Evolutionary conservation across 2,797 vertebrate species (phyloP), one percentile per base, ranked within the genome.

Genomic region (Orientallactaga sibirica): DNA sequence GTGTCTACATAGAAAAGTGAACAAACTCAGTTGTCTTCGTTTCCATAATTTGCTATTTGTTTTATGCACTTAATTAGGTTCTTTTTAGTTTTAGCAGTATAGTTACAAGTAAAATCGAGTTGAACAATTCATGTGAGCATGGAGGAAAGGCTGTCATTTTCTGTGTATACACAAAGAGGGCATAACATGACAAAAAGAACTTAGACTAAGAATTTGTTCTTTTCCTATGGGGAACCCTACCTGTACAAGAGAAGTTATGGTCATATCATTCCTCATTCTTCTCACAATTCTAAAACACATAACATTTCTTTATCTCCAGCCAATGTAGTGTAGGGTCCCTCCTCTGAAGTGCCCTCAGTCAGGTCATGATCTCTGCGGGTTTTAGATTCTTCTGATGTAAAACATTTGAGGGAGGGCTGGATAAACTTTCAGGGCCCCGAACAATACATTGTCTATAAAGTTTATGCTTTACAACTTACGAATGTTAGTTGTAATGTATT

Each of bases 1-100:
- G 85, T 20, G 75, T 85, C 83, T 90, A 7, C 76, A 37, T n/a
- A 74, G 67, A 92, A 96, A 95, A 95, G 71, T 25, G 82, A 78
- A 93, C 94, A 93, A 95, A 85, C 84, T 52, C 66, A 70, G 83
- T 82, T 93, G 88, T 79, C 70, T 92, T 94, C 67, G 89, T 43
- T 94, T 96, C 71, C 81, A 81, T 55, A 79, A 11, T 24, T 95
- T 91, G 62, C 27, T 86, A 18, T 61, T 86, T 52, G 91, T n/a
- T 61, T 82, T 91, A 93, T 76, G 22, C 16, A 95, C 58, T 48
- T 87, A 89, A 94, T 88, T 93, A 88, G 75, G 66, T 93, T 74
- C 68, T 86, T 12, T 92, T 89, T 43, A 85, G 82, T 55, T 85
- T 81, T 0, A 82, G 91, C 61, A 73, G 81, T 80, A 81, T 61